These are phyloP conservation scores for Teleogryllus oceanicus DNA, from an alignment of 2,888 invertebrate species.

Conservation along the genomic window DNA sequence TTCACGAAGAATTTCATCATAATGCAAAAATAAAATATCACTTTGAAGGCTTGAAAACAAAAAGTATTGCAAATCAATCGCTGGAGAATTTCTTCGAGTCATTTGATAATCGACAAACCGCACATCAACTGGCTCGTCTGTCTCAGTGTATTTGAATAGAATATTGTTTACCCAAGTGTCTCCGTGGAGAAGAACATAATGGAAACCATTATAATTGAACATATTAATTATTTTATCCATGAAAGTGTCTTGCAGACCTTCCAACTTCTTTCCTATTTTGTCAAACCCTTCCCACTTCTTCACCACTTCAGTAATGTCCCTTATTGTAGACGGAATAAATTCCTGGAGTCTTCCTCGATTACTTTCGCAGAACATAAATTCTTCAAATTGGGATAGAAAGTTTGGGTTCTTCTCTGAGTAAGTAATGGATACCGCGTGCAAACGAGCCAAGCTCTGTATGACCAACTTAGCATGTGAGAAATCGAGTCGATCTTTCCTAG, in stretches of 20 bases:
- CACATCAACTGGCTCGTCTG: conserved; percentile 26
- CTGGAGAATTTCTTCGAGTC: conserved; percentile 30
- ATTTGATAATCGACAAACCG: conserved; percentile 36
- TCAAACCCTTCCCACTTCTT: conserved; percentile 19
- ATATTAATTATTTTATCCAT: not conserved
- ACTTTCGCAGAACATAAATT: conserved; percentile 19
- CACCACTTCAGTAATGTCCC: not conserved
- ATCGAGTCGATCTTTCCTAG: conserved; percentile 31
- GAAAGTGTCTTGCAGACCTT: not conserved
- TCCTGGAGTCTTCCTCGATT: not conserved
- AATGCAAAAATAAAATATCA: conserved; percentile 22
- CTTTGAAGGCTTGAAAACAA: conserved; percentile 29
- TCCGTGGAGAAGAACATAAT: conserved; percentile 33
- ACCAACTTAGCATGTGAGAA: conserved; percentile 27
- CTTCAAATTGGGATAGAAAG: conserved; percentile 25
- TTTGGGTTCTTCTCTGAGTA: conserved; percentile 27
- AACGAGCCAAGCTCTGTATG: conserved; percentile 30
- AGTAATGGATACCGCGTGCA: conserved; percentile 35
- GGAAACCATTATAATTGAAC: not conserved
- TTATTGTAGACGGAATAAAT: not conserved
- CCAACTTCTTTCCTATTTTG: conserved; percentile 12
- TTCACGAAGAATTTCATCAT: conserved; percentile 19
- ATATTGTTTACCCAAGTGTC: conserved; percentile 37
- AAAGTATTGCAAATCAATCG: conserved; percentile 35
- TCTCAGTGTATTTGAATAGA: conserved; percentile 28